Conservation (phyloP, 2,888 invertebrate species). For the Xiphydria camelus region DNA sequence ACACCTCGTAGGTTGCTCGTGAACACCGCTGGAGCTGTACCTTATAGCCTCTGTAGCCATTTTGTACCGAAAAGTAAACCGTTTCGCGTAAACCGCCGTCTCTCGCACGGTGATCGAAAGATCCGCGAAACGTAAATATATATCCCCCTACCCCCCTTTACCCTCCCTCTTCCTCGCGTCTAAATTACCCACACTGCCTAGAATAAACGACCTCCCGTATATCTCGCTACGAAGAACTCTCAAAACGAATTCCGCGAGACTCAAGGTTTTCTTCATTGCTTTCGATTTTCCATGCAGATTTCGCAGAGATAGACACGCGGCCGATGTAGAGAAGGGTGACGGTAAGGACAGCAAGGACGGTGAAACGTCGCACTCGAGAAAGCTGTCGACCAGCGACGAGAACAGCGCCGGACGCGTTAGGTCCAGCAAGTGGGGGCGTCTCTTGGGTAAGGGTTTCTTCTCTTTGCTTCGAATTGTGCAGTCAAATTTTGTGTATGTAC, state of each 20-base stretch:
- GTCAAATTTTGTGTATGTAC: too few relatives aligned
- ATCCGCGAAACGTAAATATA: neutral
- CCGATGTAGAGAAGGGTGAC: constrained; percentile 70
- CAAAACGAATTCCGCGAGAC: too few relatives aligned
- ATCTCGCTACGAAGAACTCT: too few relatives aligned
- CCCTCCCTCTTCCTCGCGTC: too few relatives aligned
- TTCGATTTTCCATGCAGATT: constrained; percentile 47
- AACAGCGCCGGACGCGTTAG: constrained; percentile 62
- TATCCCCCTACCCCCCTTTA: too few relatives aligned
- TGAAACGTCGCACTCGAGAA: constrained; percentile 60
- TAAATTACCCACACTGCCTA: constrained; percentile 51
- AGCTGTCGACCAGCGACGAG: constrained; percentile 62
- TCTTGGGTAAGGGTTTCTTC: constrained; percentile 78
- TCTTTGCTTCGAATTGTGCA: too few relatives aligned
- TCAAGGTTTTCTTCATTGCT: too few relatives aligned
- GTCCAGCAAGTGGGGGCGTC: constrained; percentile 79
- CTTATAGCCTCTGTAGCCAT: constrained; percentile 43
- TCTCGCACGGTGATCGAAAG: neutral
- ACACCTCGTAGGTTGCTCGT: constrained; percentile 57
- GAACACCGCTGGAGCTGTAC: constrained; percentile 53
- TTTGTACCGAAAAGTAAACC: constrained; percentile 27
- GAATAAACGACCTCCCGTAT: too few relatives aligned
- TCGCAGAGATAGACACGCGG: constrained; percentile 51
- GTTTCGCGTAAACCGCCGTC: neutral
- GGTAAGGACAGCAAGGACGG: constrained; percentile 54